Conservation (phyloP, 2,113 vertebrate species). For the Festucalex cinctus region DNA sequence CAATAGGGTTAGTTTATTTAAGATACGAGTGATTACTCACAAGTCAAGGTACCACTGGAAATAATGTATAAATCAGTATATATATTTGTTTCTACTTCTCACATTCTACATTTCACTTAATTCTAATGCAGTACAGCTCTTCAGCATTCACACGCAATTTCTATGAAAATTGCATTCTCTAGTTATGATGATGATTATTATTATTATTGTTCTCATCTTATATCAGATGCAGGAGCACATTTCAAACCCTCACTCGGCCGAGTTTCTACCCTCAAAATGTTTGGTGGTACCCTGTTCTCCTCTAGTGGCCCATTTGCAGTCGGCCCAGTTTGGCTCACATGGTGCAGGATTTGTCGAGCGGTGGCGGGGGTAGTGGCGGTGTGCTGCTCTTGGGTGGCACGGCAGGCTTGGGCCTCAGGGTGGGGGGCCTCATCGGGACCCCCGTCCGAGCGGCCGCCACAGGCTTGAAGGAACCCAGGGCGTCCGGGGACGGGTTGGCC, state of each 20-base stretch:
- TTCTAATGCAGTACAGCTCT: background rate
- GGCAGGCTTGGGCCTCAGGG: conserved; percentile 90
- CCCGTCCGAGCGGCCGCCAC: conserved; percentile 83
- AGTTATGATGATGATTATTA: conserved; percentile 38
- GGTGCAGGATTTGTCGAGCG: conserved; percentile 95
- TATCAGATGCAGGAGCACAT: conserved; percentile 62
- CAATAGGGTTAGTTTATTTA: too few species aligned
- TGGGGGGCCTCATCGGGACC: conserved; percentile 88
- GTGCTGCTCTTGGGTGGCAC: conserved; percentile 95
- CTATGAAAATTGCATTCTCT: background rate
- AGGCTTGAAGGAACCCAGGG: conserved; percentile 89
- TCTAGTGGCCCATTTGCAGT: conserved; percentile 65
- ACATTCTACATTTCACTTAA: background rate
- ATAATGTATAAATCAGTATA: background rate
- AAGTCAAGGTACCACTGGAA: background rate
- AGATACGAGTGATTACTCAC: too few species aligned
- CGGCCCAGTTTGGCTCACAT: conserved; percentile 80
- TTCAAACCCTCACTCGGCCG: conserved; percentile 52
- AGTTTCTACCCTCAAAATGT: conserved; percentile 60
- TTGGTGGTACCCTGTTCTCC: conserved; percentile 72
- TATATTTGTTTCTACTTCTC: background rate
- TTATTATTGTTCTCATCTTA: conserved; percentile 70
- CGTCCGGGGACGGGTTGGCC: conserved; percentile 78
- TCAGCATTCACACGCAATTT: background rate
- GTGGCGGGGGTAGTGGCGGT: conserved; percentile 80